phyloP scores from a whole-genome alignment of 2,113 vertebrate genomes.

The Ictidomys tridecemlineatus region DNA sequence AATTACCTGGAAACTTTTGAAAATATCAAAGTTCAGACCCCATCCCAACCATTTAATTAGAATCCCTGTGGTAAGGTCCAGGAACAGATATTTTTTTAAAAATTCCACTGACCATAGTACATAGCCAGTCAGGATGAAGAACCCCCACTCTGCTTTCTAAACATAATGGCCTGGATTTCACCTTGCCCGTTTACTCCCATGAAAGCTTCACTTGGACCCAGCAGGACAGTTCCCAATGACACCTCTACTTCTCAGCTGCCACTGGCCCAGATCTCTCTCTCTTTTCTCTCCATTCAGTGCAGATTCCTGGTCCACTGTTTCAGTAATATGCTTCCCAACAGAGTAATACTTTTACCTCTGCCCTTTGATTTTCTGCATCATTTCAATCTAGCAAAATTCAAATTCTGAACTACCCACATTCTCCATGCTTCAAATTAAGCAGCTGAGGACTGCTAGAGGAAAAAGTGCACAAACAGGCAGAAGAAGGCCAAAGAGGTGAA shows the following conservation, averaged over 20 bases:
- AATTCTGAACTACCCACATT: background rate
- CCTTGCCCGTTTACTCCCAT: too few species aligned
- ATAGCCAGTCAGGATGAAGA: background rate
- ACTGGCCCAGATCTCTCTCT: too few species aligned
- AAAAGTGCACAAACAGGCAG: background rate
- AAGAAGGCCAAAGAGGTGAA: too few species aligned
- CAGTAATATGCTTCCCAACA: background rate
- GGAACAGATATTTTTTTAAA: background rate
- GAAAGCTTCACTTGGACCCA: background rate
- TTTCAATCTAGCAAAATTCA: background rate
- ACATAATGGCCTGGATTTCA: background rate
- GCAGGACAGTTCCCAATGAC: background rate
- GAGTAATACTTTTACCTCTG: background rate
- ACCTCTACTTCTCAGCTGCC: background rate
- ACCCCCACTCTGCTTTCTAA: background rate
- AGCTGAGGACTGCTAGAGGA: background rate
- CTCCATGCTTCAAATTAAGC: background rate
- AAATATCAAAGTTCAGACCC: background rate
- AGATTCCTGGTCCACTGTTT: background rate
- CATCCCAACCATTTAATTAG: background rate
- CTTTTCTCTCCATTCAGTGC: background rate
- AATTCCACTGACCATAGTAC: background rate
- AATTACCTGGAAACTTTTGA: background rate
- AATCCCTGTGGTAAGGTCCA: background rate
- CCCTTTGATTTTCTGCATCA: background rate